Evolutionary conservation across 2,888 invertebrate species (phyloP).

Genomic region (Euplexia lucipara): DNA sequence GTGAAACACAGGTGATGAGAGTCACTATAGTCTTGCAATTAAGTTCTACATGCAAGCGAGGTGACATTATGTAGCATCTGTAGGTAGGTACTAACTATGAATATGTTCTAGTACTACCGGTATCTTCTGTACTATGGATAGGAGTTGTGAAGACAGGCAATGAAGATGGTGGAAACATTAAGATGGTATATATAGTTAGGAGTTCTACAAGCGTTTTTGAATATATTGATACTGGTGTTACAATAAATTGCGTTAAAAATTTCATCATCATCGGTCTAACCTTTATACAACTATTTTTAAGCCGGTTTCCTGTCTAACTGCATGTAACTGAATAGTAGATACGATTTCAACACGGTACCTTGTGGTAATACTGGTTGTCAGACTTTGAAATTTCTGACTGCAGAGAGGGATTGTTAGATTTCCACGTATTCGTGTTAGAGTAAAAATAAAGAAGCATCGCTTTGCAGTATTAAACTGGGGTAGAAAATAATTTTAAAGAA

Average conservation of each 20-base stretch:
- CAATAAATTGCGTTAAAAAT: not conserved
- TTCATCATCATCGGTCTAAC: too few relatives aligned
- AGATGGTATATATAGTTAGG: not conserved
- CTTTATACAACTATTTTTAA: too few relatives aligned
- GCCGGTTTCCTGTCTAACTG: too few relatives aligned
- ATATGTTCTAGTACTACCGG: constrained; percentile 5
- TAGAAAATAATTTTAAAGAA: too few relatives aligned
- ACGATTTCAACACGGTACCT: too few relatives aligned
- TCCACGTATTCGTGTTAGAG: not conserved
- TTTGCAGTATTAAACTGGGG: not conserved
- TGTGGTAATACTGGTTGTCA: too few relatives aligned
- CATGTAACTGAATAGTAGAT: too few relatives aligned
- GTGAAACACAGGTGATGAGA: constrained; percentile 27
- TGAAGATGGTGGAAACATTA: not conserved
- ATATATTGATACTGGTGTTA: not conserved
- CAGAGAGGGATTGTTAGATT: too few relatives aligned
- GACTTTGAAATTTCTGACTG: too few relatives aligned
- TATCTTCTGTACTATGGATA: not conserved
- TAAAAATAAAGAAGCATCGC: not conserved
- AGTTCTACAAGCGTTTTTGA: not conserved
- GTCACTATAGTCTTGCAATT: constrained; percentile 36
- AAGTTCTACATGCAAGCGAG: constrained; percentile 33
- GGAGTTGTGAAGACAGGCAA: not conserved
- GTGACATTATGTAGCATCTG: constrained; percentile 27
- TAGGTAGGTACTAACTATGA: constrained; percentile 4